Percentiles rank a stretch among this genome's conserved stretches.
phyloP scores from a whole-genome alignment of 1,140 invertebrate genomes.

The Wasmannia auropunctata region DNA sequence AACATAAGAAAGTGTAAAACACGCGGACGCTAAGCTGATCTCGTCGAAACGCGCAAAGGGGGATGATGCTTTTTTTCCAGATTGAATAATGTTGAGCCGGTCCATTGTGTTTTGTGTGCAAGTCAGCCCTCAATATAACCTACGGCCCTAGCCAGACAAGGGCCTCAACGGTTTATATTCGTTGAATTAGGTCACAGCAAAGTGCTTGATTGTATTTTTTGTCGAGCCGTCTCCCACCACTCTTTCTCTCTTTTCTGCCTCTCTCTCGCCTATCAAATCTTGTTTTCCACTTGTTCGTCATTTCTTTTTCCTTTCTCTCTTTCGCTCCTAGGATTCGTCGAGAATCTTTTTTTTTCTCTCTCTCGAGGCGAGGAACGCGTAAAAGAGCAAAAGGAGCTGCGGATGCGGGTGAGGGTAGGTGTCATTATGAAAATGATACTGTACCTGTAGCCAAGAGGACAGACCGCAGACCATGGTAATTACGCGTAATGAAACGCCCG shows the following conservation, averaged over 20 bases:
- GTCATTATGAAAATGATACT: constrained; percentile 85
- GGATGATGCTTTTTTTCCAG: constrained; percentile 63
- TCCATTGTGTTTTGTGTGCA: constrained; percentile 73
- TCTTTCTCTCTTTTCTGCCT: background rate
- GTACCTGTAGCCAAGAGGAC: constrained; percentile 80
- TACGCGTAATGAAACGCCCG: constrained; percentile 84
- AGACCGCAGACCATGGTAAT: constrained; percentile 84
- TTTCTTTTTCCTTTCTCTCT: background rate
- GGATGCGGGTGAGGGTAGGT: constrained; percentile 62
- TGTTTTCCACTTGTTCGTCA: constrained; percentile 61
- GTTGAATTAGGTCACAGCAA: constrained; percentile 78
- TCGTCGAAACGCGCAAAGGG: constrained; percentile 9
- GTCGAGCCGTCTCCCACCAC: background rate
- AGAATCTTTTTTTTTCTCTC: constrained; percentile 48
- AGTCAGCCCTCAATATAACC: constrained; percentile 76
- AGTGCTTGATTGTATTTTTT: constrained; percentile 77
- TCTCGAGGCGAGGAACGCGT: background rate
- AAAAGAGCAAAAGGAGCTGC: background rate
- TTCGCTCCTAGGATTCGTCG: constrained; percentile 8
- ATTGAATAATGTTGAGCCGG: constrained; percentile 69
- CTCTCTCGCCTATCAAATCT: constrained; percentile 36
- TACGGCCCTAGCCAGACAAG: constrained; percentile 51
- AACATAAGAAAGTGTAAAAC: constrained; percentile 59
- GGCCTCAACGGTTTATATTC: constrained; percentile 70
- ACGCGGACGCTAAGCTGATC: constrained; percentile 37